A percentile compares a stretch with the other conserved stretches of the same genome.
Conservation (phyloP, 2,888 invertebrate genomes). For the Crioceris asparagi region DNA sequence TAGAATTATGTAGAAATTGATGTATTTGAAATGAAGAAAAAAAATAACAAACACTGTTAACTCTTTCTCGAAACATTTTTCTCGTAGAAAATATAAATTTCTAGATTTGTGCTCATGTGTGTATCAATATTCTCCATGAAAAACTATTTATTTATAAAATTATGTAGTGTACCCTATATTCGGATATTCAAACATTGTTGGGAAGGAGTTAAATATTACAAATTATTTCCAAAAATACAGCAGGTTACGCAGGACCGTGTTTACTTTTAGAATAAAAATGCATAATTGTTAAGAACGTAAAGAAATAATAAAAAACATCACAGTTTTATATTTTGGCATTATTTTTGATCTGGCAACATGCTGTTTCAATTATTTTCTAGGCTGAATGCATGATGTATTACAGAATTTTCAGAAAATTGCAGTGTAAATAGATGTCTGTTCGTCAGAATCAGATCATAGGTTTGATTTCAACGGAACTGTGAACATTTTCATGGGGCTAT, state of each 20-base stretch:
- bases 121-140: too few species aligned
- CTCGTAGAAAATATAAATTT: too few species aligned
- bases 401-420: too few species aligned
- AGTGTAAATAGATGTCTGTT: too few species aligned
- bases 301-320: conserved; percentile 2
- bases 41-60: background rate
- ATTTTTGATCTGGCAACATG: too few species aligned
- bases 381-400: too few species aligned
- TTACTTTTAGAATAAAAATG: conserved; percentile 15
- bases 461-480: too few species aligned
- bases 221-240: conserved; percentile 18
- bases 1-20: conserved; percentile 10
- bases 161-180: background rate
- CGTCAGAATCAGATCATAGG: too few species aligned
- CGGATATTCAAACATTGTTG: background rate
- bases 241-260: conserved; percentile 23
- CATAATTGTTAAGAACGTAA: conserved; percentile 5
- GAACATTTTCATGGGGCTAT: too few species aligned
- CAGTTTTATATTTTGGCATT: background rate
- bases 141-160: background rate
- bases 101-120: too few species aligned
- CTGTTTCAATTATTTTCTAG: too few species aligned
- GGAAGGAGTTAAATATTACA: background rate
- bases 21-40: conserved; percentile 12
- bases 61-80: too few species aligned